phyloP scores from a whole-genome alignment of 2,113 vertebrate species.

The Uria aalge region DNA sequence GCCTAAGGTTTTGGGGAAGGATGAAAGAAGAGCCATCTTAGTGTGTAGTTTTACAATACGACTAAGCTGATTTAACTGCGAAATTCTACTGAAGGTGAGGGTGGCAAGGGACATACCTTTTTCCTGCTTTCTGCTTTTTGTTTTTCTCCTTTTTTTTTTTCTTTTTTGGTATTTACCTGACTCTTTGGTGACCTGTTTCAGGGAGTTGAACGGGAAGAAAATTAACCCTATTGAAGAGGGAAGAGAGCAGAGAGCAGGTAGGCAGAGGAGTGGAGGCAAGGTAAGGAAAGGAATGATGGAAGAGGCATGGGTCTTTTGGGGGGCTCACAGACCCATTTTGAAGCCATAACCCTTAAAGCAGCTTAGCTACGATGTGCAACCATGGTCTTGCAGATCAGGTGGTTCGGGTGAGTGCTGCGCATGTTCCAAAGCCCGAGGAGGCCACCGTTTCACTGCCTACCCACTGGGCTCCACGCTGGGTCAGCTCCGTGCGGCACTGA shows the following conservation, averaged over 20 bases:
- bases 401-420: not conserved
- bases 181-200: not conserved
- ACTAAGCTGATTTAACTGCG: not conserved
- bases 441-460: not conserved
- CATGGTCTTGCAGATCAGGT: not conserved
- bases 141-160: not conserved
- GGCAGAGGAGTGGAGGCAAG: not conserved
- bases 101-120: not conserved
- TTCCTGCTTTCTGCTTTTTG: not conserved
- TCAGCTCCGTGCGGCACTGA: not conserved
- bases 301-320: not conserved
- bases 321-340: not conserved
- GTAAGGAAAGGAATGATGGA: not conserved
- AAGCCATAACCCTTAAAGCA: not conserved
- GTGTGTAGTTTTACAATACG: not conserved
- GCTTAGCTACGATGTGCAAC: not conserved
- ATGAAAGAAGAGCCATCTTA: not conserved
- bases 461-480: not conserved
- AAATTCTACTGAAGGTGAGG: not conserved
- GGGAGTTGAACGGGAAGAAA: not conserved
- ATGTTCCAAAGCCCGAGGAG: not conserved
- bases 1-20: not conserved
- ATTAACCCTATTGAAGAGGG: not conserved
- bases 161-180: not conserved
- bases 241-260: not conserved